Conservation (phyloP, 37 sponge, comb jelly and placozoan species). For the Agelas oroides region DNA sequence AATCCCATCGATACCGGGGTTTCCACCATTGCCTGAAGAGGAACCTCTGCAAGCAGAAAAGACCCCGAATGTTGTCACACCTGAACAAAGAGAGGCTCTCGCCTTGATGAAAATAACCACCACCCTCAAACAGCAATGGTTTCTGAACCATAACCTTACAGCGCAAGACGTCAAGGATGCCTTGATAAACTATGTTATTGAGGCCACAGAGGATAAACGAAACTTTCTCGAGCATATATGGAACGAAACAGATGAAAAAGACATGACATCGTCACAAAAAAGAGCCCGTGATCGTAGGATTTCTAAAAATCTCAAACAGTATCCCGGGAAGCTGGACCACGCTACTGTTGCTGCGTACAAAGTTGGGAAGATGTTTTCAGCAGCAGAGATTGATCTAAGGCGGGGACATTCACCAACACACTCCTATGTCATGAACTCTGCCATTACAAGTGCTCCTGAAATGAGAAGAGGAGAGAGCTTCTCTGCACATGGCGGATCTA, state of each 20-base stretch:
- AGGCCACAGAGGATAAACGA: conserved; percentile 71
- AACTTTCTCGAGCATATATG: conserved; percentile 58
- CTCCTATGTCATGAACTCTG: conserved; percentile 21
- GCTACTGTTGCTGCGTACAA: conserved; percentile 72
- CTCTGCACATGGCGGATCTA: no score
- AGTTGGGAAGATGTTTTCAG: conserved; percentile 18
- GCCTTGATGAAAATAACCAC: conserved; percentile 14
- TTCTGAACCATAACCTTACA: not conserved
- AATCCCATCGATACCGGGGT: not conserved
- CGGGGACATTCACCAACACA: conserved; percentile 20
- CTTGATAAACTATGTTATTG: conserved; percentile 40
- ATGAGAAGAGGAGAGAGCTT: no score
- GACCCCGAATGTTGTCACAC: conserved; percentile 47
- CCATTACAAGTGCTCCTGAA: no score
- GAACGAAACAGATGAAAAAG: conserved; percentile 6
- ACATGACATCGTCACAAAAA: conserved; percentile 40
- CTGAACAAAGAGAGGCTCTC: conserved; percentile 40
- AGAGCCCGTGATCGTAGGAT: conserved; percentile 50
- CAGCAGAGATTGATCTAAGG: not conserved
- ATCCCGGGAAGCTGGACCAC: conserved; percentile 90
- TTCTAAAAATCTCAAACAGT: conserved; percentile 26
- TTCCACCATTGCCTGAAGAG: not conserved
- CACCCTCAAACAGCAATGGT: conserved; percentile 15
- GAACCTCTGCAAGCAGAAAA: not conserved
- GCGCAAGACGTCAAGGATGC: conserved; percentile 50